A percentile compares a stretch with the other conserved stretches of the same genome.
Evolutionary conservation across 37 sponge, comb jelly and placozoan species (phyloP).

Genomic region (Tethya wilhelma): DNA sequence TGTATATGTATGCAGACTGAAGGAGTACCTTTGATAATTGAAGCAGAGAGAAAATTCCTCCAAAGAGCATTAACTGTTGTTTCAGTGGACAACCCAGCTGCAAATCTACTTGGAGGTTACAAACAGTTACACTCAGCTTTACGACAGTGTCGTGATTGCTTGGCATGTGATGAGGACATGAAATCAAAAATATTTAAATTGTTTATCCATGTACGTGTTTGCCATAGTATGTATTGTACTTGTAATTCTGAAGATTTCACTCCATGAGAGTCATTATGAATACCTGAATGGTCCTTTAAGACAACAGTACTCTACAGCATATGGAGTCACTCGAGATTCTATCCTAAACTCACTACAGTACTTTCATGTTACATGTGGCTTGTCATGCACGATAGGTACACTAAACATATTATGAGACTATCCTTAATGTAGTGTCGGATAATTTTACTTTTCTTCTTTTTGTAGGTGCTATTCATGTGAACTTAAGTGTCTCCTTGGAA

Average conservation of each 20-base stretch:
- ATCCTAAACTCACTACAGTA: background rate
- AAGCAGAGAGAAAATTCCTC: background rate
- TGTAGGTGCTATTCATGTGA: no score
- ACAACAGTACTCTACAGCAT: background rate
- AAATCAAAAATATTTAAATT: background rate
- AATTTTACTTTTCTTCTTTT: no score
- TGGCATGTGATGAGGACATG: background rate
- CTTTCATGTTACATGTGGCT: slow-evolving; percentile 1
- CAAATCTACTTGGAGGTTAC: background rate
- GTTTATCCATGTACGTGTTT: background rate
- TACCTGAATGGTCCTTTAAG: background rate
- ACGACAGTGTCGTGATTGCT: background rate
- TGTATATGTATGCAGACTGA: background rate
- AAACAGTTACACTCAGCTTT: background rate
- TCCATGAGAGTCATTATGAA: background rate
- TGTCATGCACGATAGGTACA: background rate
- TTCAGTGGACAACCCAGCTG: background rate
- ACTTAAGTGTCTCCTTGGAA: background rate
- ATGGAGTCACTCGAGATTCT: background rate
- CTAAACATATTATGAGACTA: no score
- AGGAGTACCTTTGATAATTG: background rate
- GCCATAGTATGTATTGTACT: background rate
- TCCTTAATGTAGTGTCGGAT: no score
- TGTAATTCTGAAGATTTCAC: background rate
- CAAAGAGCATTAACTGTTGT: background rate